These are phyloP conservation scores for Osmerus mordax DNA, from an alignment of 2,113 vertebrate species.

Conservation along the genomic window DNA sequence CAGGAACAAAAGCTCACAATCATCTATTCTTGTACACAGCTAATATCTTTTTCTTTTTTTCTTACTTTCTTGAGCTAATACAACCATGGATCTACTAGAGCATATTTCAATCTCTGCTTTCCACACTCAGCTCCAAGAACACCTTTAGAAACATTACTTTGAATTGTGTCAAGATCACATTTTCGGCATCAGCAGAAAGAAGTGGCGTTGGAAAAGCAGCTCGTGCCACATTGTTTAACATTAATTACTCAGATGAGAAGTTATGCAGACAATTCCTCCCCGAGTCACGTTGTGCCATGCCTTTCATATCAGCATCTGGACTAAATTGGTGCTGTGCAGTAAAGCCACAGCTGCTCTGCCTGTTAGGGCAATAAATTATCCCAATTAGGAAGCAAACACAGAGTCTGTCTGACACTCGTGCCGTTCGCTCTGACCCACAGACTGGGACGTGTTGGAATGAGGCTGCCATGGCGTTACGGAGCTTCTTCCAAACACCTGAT, in stretches of 20 bases:
- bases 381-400: constrained; percentile 66
- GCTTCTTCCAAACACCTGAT: constrained; percentile 42
- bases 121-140: not conserved
- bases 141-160: not conserved
- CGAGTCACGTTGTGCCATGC: constrained; percentile 50
- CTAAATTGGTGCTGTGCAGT: constrained; percentile 61
- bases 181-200: constrained; percentile 14
- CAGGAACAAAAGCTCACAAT: constrained; percentile 20
- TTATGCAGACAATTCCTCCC: constrained; percentile 43
- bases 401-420: constrained; percentile 44
- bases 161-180: constrained; percentile 31
- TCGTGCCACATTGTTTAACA: constrained; percentile 30
- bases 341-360: constrained; percentile 69
- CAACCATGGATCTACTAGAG: not conserved
- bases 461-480: constrained; percentile 28
- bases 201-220: not conserved
- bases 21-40: not conserved
- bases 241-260: constrained; percentile 29
- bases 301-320: constrained; percentile 63
- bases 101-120: too few relatives aligned
- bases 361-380: constrained; percentile 72
- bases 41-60: too few relatives aligned
- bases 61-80: not conserved
- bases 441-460: constrained; percentile 28
- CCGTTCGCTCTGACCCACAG: not conserved